Base-by-base conservation (phyloP, 2,888 invertebrate genomes). In the Cephus pulcher region DNA sequence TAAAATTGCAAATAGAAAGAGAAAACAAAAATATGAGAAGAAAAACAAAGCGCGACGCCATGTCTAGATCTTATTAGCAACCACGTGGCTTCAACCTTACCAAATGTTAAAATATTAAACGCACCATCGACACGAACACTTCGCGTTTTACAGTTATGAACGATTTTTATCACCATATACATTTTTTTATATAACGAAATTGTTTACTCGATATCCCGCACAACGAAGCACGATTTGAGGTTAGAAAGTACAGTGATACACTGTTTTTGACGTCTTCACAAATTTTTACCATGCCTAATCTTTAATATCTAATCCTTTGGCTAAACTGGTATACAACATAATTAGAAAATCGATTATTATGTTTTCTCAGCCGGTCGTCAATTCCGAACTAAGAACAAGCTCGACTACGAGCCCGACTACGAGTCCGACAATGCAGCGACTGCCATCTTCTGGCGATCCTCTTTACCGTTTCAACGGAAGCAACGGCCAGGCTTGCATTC, bases 401-500 rank as follows among this genome's bases (percentile, higher is more conserved):
- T 86, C 86, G 34, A 75, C 83, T 12, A 79, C 84, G 40, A 81
- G 83, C 9, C 84, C 86, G 90, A 91, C 91, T 12, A 79, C 84
- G 40, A 81, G 83, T 9, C 84, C 86, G 90, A 91, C 91, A 88
- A 81, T 91, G 88, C 76, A 88, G 92, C 93, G 86, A 92, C 94
- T 34, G 93, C 94, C 15, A 34, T 82, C 84, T 69, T 77, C 82
- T 76, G 88, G 88, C 30, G 80, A 86, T 75, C 91, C 89, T 3
- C 92, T 95, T 15, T 96, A 96, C 89, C 93, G 96, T 73, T 93
- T 96, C 40, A 94, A 94, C 84, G 94, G 94, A 70, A 93, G 94
- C 81, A 94, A 94, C 77, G 96, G 95, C 1, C 95, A 95, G 82
- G 96, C 97, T 0, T 97, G 97, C 88, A 96, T 97, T 83, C 92